Conservation (phyloP, 2,797 vertebrate genomes). For the Yasuhikotakia modesta region DNA sequence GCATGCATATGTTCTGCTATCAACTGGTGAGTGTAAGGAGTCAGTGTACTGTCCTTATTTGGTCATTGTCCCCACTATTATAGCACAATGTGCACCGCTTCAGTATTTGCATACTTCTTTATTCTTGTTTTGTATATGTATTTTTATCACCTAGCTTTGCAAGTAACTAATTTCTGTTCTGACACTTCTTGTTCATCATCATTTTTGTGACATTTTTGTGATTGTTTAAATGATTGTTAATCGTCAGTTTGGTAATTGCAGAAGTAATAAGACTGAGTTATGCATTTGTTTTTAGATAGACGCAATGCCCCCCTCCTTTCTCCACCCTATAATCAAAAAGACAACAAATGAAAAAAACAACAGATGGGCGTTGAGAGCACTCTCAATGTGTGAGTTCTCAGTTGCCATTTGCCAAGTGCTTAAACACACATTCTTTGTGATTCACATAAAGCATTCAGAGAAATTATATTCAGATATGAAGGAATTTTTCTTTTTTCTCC, state of each 20-base stretch:
- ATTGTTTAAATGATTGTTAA: conserved; percentile 31
- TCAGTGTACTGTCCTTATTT: conserved; percentile 36
- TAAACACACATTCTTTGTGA: conserved; percentile 35
- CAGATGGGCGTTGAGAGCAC: conserved; percentile 62
- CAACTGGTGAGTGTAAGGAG: conserved; percentile 53
- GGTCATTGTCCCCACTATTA: no score
- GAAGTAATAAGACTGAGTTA: conserved; percentile 43
- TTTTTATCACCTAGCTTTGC: conserved; percentile 23
- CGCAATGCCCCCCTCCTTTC: conserved; percentile 39
- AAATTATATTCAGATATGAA: conserved; percentile 43
- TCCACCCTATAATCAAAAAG: conserved; percentile 58
- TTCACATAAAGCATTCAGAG: conserved; percentile 41
- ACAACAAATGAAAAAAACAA: conserved; percentile 60
- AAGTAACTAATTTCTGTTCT: conserved; percentile 2
- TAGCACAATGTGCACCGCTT: conserved; percentile 5
- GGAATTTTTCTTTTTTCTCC: not conserved
- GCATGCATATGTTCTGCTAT: conserved; percentile 29
- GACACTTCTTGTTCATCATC: conserved; percentile 33
- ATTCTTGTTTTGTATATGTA: conserved; percentile 31
- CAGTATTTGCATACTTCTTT: conserved; percentile 26
- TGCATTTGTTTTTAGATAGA: conserved; percentile 46
- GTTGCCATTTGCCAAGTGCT: conserved; percentile 59
- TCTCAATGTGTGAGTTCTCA: conserved; percentile 62
- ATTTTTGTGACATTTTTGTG: not conserved
- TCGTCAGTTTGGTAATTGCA: conserved; percentile 42